Base-by-base conservation (phyloP, 2,888 invertebrate species). In the Orthonevra nobilis region DNA sequence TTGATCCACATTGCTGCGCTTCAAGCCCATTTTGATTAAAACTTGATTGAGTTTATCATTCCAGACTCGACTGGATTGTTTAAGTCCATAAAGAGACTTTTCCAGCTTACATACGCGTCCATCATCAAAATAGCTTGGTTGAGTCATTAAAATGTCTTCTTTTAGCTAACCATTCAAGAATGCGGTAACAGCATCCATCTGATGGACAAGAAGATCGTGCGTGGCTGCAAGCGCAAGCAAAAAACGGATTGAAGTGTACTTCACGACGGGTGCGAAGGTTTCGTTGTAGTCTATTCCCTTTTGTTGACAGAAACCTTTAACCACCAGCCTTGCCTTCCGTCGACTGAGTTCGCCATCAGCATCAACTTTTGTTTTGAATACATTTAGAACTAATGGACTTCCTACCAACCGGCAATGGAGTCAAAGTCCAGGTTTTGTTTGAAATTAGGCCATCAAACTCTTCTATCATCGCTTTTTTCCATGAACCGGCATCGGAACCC, bases 161-260 rank as follows among this genome's bases (percentile, higher is more conserved):
- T 23, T 23, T 5, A 23, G 23, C 23, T 23, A 3, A 23, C 23
- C 23, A 5, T 23, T 23, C 5, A 23, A 23, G 23, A 23, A 23
- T 23, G 77, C 77, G 5, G 73, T 70, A 10, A 77, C 81, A 10
- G 73, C 73, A 73, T 82, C 70, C 50, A 81, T 58, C 28, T 81
- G 70, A 30, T 81, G 73, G 7, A 81, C 60, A 5, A 64, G 40
- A 4, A 81, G 50, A 15, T 72, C 70, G 20, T 74, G 63, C 54
- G 54, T 81, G 3, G 56, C 81, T 4, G 81, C 66, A 15, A 81
- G 15, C n/a, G 81, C 69, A 30, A 81, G 34, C 9, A 23, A 5
- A 23, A 23, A 23, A 3, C 23, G 23, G 5, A 23, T 23, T 5
- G 23, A 23, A 3, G 23, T 23, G 5, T 23, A 23, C 23, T 5